Evolutionary conservation across 2,888 invertebrate species (phyloP).

Genomic region (Leuctra nigra): DNA sequence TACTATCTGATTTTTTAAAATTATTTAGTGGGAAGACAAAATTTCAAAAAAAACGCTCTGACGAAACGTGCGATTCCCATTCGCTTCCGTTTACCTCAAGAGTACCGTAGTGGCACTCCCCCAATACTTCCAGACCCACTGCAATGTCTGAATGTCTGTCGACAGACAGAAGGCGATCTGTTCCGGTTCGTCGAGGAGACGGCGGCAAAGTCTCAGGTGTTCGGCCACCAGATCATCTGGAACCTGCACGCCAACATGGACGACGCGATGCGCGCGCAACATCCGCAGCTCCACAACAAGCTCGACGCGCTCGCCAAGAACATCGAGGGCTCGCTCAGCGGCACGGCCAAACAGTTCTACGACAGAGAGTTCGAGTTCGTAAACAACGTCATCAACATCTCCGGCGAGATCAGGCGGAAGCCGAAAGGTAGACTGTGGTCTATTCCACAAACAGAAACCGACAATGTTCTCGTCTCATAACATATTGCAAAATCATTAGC

Average conservation of each 20-base stretch:
- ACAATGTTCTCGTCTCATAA: slow-evolving; percentile 97
- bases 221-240: slow-evolving; percentile 98
- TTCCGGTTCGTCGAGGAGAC: slow-evolving; percentile 92
- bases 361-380: slow-evolving; percentile 98
- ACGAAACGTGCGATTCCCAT: no score
- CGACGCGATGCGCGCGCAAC: slow-evolving; percentile 89
- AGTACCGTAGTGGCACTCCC: no score
- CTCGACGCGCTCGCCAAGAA: slow-evolving; percentile 67
- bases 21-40: no score
- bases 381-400: slow-evolving; percentile 92
- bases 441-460: no score
- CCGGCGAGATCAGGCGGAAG: slow-evolving; percentile 87
- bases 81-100: no score
- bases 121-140: no score
- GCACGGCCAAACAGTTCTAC: slow-evolving; percentile 92
- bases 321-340: slow-evolving; percentile 79
- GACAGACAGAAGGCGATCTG: slow-evolving; percentile 97
- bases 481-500: slow-evolving; percentile 75
- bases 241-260: slow-evolving; percentile 99
- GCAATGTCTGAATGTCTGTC: neutral
- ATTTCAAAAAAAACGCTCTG: no score
- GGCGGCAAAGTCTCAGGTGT: slow-evolving; percentile 89
- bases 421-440: slow-evolving; percentile 70
- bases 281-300: slow-evolving; percentile 68
- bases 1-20: no score